Evolutionary conservation across 2,888 invertebrate species (phyloP), one percentile per base, ranked within the genome.

Genomic region (Eupithecia tripunctaria): DNA sequence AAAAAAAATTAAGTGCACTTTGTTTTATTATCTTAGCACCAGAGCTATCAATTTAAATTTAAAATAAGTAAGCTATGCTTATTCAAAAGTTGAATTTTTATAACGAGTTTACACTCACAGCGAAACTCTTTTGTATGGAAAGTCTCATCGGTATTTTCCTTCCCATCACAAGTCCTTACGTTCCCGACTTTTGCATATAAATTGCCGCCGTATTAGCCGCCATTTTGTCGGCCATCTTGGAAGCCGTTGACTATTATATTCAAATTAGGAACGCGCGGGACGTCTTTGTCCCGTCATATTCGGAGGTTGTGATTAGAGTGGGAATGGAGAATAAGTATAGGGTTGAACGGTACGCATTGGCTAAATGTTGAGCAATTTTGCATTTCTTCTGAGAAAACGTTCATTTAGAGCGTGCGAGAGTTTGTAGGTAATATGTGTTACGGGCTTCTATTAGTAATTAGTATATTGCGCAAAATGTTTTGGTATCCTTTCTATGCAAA

Each of bases 241-340:
- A 77, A 76, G 82, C 85, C 85, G 87, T 90, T 86, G 88, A 88
- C 87, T 90, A 91, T 91, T 91, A 88, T 90, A 91, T 91, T 91
- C 88, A 91, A 91, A 91, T 90, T 84, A 84, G 85, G 87, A 86
- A 82, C 78, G 81, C 63, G 64, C 69, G 73, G 69, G 67, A 67
- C 71, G 71, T 71, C 76, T 75, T 76, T 73, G 79, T 76, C 75
- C 74, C 76, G 59, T 77, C 79, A 73, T 77, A 75, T 77, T 79
- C 72, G 77, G 79, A 65, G 70, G 72, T 62, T 75, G 71, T 77
- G 72, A 72, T 75, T 75, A 72, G 74, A 63, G 70, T 41, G 76
- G 51, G 73, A 77, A 76, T 78, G 70, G 69, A 51, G 73, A 29
- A 25, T 78, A 78, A 79, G 59, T 78, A 73, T 72, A 64, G 62